A percentile compares a stretch with the other conserved stretches of the same genome.
These are phyloP conservation scores for Thera britannica DNA, from an alignment of 2,888 invertebrate genomes.

Conservation along the genomic window DNA sequence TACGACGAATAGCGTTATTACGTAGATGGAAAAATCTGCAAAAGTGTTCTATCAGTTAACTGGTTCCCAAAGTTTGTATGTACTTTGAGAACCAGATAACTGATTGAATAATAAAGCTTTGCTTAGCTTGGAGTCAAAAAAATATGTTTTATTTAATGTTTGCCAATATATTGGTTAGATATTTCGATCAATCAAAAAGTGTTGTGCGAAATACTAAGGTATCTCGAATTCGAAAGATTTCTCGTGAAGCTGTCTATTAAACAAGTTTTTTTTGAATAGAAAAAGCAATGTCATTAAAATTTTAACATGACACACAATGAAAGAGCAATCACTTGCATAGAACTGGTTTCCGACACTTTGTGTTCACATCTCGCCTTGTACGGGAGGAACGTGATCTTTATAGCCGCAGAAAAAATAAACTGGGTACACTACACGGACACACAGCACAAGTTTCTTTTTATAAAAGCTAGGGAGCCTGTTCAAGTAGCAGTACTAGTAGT, in stretches of 20 bases:
- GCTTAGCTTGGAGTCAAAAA: too few species aligned
- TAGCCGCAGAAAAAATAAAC: slow-evolving; percentile 22
- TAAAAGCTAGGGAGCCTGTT: not conserved
- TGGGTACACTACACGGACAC: not conserved
- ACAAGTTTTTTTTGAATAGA: slow-evolving; percentile 10
- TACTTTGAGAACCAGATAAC: too few species aligned
- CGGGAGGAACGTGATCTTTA: slow-evolving; percentile 26
- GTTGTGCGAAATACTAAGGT: not conserved
- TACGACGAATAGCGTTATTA: too few species aligned
- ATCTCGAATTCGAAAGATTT: not conserved
- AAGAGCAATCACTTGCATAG: slow-evolving; percentile 30
- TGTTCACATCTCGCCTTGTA: slow-evolving; percentile 29
- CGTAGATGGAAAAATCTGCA: not conserved
- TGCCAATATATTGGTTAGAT: not conserved
- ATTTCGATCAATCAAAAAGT: not conserved
- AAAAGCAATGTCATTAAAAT: slow-evolving; percentile 27
- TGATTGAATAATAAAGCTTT: too few species aligned
- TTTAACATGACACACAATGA: slow-evolving; percentile 34
- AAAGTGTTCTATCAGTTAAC: too few species aligned
- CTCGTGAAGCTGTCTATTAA: slow-evolving; percentile 13
- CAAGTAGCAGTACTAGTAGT: not conserved
- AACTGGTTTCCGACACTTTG: slow-evolving; percentile 34
- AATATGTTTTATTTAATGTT: too few species aligned
- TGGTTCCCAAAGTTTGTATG: too few species aligned
- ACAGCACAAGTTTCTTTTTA: not conserved